Evolutionary conservation across 2,888 invertebrate genomes (phyloP).

Genomic region (Andrena chrysosceles): DNA sequence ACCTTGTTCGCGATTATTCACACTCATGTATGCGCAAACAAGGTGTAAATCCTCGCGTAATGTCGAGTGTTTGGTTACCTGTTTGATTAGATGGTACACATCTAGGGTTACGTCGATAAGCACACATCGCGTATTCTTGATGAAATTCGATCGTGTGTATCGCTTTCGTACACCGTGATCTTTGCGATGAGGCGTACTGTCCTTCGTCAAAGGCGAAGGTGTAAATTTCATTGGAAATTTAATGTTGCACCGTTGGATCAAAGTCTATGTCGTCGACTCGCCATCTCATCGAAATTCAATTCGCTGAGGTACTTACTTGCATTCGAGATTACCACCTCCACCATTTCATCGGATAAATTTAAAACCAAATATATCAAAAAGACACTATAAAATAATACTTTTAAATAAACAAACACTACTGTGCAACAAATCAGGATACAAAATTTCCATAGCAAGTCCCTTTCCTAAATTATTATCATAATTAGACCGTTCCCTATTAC

Average conservation of each 20-base stretch:
- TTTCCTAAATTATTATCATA: too few species aligned
- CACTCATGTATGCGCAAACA: constrained; percentile 44
- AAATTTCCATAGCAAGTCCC: too few species aligned
- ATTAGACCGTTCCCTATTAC: too few species aligned
- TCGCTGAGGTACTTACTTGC: background rate
- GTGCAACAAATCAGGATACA: too few species aligned
- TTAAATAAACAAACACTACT: too few species aligned
- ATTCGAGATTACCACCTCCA: too few species aligned
- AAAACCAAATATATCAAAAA: too few species aligned
- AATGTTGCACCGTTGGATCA: background rate
- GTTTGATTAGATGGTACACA: constrained; percentile 61
- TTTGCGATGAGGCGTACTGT: constrained; percentile 25
- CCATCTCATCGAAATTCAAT: background rate
- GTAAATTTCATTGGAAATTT: constrained; percentile 37
- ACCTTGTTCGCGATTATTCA: background rate
- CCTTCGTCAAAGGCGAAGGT: constrained; percentile 61
- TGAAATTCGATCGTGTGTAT: constrained; percentile 66
- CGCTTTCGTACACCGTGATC: constrained; percentile 48
- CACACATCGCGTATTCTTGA: constrained; percentile 50
- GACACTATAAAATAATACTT: too few species aligned
- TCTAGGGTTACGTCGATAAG: constrained; percentile 63
- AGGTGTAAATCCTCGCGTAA: constrained; percentile 44
- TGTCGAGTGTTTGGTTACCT: constrained; percentile 62
- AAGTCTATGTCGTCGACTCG: background rate
- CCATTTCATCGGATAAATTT: too few species aligned